Evolutionary conservation across 1,140 invertebrate species (phyloP).

Genomic region (Melipona quadrifasciata): DNA sequence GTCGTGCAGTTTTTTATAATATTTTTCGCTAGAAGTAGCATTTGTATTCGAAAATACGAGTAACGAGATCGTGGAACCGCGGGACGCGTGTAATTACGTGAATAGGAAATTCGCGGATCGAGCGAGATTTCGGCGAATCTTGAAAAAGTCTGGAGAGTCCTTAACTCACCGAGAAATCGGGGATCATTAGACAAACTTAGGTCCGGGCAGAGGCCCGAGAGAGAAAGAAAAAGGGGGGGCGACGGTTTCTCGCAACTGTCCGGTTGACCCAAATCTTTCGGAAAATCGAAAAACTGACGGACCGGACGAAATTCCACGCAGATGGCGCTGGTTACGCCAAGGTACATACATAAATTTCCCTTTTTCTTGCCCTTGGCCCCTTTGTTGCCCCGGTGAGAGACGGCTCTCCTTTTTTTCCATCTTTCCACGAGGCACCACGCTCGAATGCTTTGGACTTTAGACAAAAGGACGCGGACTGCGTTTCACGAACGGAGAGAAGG

Average conservation of each 20-base stretch:
- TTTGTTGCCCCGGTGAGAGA: conserved; percentile 47
- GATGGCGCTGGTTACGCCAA: conserved; percentile 60
- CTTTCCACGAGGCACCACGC: conserved; percentile 22
- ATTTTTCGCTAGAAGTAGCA: too few relatives aligned
- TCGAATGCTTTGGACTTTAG: conserved; percentile 60
- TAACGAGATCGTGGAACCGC: background rate
- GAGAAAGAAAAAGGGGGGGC: background rate
- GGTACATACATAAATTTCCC: conserved; percentile 69
- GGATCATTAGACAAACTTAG: conserved; percentile 68
- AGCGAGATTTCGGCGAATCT: conserved; percentile 23
- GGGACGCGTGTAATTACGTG: background rate
- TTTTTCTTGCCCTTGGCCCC: conserved; percentile 44
- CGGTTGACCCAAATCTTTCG: conserved; percentile 66
- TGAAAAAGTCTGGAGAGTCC: conserved; percentile 16
- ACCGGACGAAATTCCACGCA: conserved; percentile 63
- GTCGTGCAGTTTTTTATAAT: too few relatives aligned
- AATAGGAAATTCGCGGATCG: conserved; percentile 37
- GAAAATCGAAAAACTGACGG: conserved; percentile 59
- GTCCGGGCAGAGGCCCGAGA: conserved; percentile 24
- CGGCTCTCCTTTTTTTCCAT: conserved; percentile 34
- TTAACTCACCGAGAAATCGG: conserved; percentile 70
- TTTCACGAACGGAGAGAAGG: background rate
- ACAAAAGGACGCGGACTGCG: conserved; percentile 49
- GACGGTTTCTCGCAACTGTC: conserved; percentile 65
- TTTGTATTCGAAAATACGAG: too few relatives aligned